phyloP scores from a whole-genome alignment of 2,888 invertebrate species.

The Himalopsyche anomala region DNA sequence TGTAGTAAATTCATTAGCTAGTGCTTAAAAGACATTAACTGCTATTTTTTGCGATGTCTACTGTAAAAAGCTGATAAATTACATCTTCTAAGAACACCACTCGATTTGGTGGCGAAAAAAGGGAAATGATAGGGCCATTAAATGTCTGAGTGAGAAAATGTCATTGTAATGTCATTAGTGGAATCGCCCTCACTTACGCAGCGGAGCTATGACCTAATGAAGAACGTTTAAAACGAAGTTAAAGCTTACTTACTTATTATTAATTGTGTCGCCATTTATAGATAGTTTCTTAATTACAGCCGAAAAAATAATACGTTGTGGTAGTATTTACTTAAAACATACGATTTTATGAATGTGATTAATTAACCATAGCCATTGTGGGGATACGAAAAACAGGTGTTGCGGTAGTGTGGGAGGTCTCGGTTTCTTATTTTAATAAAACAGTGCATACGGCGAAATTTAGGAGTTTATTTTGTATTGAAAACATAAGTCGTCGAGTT shows the following conservation, averaged over 20 bases:
- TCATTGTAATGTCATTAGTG: conserved; percentile 26
- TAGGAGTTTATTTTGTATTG: too few relatives aligned
- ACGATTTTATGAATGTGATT: too few relatives aligned
- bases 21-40: background rate
- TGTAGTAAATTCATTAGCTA: conserved; percentile 3
- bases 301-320: too few relatives aligned
- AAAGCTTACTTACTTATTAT: background rate
- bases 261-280: too few relatives aligned
- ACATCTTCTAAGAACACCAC: conserved; percentile 15
- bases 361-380: too few relatives aligned
- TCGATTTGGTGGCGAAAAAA: conserved; percentile 7
- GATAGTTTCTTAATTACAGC: too few relatives aligned
- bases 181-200: background rate
- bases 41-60: conserved; percentile 3
- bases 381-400: too few relatives aligned
- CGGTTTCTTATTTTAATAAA: too few relatives aligned
- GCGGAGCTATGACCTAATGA: background rate
- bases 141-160: conserved; percentile 26
- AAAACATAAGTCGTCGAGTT: too few relatives aligned
- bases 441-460: too few relatives aligned
- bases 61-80: conserved; percentile 24
- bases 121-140: conserved; percentile 4
- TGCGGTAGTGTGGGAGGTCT: too few relatives aligned
- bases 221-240: background rate
- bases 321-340: too few relatives aligned